phyloP scores from a whole-genome alignment of 2,888 invertebrate genomes.

The Andrena marginata region DNA sequence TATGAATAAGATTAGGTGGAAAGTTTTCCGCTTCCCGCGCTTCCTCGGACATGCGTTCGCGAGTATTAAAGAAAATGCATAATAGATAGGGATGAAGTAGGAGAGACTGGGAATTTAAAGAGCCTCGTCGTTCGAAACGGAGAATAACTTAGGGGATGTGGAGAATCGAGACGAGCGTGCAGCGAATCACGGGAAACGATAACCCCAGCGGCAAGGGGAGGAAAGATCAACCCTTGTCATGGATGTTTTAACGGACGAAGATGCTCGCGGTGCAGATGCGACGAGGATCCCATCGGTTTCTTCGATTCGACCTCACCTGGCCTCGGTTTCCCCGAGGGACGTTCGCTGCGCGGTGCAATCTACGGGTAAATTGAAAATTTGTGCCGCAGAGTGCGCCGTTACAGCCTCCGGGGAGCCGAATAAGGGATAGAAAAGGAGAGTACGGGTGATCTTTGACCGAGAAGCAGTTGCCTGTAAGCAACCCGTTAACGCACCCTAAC shows the following conservation, averaged over 20 bases:
- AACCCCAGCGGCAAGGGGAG: too few species aligned
- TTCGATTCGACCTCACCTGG: slow-evolving; percentile 5
- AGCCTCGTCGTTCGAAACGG: neutral
- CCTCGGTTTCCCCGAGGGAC: slow-evolving; percentile 5
- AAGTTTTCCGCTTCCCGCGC: neutral
- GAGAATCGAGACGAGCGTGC: neutral
- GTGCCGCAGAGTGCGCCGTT: neutral
- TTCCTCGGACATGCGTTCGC: neutral
- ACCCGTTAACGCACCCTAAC: neutral
- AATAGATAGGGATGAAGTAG: neutral
- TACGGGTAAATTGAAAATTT: slow-evolving; percentile 47
- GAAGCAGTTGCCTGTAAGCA: neutral
- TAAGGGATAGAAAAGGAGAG: neutral
- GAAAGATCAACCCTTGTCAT: neutral
- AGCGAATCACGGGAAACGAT: neutral
- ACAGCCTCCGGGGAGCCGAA: slow-evolving; percentile 6
- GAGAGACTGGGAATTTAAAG: neutral
- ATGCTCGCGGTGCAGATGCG: neutral
- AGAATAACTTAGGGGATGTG: neutral
- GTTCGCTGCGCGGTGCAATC: slow-evolving; percentile 19
- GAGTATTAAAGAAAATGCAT: neutral
- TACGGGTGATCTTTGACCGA: slow-evolving; percentile 5
- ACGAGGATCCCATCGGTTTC: neutral
- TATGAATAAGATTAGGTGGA: slow-evolving; percentile 6
- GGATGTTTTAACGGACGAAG: neutral